phyloP scores from a whole-genome alignment of 2,113 vertebrate genomes.

The Vicugna pacos region DNA sequence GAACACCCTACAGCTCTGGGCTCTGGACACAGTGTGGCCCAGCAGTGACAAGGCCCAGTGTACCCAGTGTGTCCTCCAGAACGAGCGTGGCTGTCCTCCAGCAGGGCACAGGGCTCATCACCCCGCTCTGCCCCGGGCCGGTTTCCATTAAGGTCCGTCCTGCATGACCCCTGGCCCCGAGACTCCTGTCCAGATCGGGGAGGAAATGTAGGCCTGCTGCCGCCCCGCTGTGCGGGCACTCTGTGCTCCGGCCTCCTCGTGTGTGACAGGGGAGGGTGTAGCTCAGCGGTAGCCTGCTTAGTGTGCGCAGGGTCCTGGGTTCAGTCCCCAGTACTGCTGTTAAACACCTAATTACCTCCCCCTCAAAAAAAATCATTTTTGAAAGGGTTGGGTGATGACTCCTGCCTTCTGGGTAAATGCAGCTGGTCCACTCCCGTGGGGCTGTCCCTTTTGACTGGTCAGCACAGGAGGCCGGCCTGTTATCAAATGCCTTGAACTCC shows the following conservation, averaged over 20 bases:
- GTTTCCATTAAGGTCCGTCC: background rate
- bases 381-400: too few relatives aligned
- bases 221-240: background rate
- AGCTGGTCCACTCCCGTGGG: background rate
- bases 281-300: too few relatives aligned
- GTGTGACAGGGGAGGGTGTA: too few relatives aligned
- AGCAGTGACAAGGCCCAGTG: accelerated
- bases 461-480: background rate
- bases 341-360: too few relatives aligned
- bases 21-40: background rate
- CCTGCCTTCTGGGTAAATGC: background rate
- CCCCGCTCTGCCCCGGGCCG: accelerated
- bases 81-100: background rate
- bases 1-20: background rate
- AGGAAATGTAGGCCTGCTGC: background rate
- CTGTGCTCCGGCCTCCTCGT: background rate
- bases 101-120: accelerated
- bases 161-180: background rate
- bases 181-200: background rate
- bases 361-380: too few relatives aligned
- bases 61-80: too few relatives aligned
- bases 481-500: background rate
- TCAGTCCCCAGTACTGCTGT: too few relatives aligned
- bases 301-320: too few relatives aligned
- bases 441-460: background rate